Conservation (phyloP, 2,888 invertebrate genomes). For the Lithosia quadra region DNA sequence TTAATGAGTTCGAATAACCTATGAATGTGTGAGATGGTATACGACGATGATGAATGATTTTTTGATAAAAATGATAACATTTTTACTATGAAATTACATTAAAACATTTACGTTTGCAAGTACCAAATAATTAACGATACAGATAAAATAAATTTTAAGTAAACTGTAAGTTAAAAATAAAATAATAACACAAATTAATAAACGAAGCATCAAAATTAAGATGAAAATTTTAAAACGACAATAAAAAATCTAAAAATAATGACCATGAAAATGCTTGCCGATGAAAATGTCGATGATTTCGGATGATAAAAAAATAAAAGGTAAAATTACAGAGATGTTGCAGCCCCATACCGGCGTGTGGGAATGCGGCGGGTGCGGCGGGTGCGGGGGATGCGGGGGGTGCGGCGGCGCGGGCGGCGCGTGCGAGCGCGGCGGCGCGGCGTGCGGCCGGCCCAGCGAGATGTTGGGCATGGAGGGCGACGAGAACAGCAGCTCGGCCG, state of each 20-base stretch:
- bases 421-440: conserved; percentile 89
- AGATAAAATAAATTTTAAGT: no score
- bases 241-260: background rate
- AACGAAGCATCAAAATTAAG: background rate
- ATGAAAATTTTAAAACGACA: background rate
- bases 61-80: background rate
- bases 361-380: conserved; percentile 8
- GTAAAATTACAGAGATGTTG: conserved; percentile 27
- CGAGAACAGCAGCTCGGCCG: conserved; percentile 94
- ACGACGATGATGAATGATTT: background rate
- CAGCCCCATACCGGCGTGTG: conserved; percentile 83
- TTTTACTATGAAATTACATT: no score
- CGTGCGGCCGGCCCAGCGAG: conserved; percentile 94
- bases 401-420: conserved; percentile 90
- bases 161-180: no score
- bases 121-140: no score
- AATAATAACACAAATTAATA: background rate
- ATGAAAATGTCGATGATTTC: background rate
- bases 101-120: no score
- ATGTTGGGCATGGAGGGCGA: conserved; percentile 99
- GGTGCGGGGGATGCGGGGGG: conserved; percentile 65
- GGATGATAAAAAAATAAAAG: conserved; percentile 14
- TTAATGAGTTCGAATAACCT: background rate
- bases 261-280: background rate
- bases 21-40: background rate